Evolutionary conservation across 2,797 vertebrate species (phyloP), one percentile per base, ranked within the genome.

Genomic region (Phoxinus dragarum): DNA sequence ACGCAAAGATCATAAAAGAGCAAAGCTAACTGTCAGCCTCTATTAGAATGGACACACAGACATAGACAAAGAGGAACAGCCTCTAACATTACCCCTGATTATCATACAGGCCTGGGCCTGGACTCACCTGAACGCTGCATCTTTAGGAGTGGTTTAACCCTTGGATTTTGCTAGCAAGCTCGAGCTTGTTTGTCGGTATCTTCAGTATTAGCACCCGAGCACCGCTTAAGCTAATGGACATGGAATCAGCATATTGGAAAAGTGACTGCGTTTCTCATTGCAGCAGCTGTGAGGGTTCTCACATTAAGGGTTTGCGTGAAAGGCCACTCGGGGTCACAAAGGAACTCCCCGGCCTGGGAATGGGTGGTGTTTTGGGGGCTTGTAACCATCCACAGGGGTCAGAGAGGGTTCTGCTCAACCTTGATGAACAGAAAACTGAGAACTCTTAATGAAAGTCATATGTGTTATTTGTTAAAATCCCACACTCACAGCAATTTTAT

Each of bases 1-100:
- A 97, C 94, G 85, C 96, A 96, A 93, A 96, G 95, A 96, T 96
- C 97, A 97, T 96, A 97, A 97, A 98, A 97, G 96, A 97, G 96
- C 96, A 97, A 97, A 97, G 96, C 96, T 96, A 93, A 94, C 96
- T 98, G 97, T 98, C 97, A 97, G 96, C 94, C 94, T 93, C 92
- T 94, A 98, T 99, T 98, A 98, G 96, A 93, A 93, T 93, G 93
- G 90, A 94, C 93, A 95, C 91, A 93, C 94, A 95, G 95, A 96
- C 95, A 94, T 49, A 97, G 96, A 98, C 96, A 96, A 97, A 97
- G 95, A 95, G 95, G 93, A 94, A 82, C 95, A 94, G 94, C 95
- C 92, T 91, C 94, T 94, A 82, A 94, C 95, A 95, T 97, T 97
- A 96, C 94, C 95, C 94, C 95, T 95, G 95, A 96, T 96, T 96